Evolutionary conservation across 2,797 vertebrate species (phyloP).

Genomic region (Garrulus glandarius): DNA sequence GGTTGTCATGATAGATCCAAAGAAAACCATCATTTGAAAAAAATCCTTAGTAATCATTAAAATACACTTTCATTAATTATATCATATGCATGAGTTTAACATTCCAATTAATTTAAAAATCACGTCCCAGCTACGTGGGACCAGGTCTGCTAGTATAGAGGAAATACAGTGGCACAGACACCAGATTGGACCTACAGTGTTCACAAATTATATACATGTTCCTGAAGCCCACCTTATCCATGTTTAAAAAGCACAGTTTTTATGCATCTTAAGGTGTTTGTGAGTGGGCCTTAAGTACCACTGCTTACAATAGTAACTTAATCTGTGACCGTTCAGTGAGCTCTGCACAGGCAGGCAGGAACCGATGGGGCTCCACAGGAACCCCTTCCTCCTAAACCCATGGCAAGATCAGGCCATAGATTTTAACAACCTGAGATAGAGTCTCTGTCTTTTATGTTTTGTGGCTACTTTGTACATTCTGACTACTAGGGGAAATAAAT

Average conservation of each 20-base stretch:
- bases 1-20: background rate
- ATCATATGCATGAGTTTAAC: background rate
- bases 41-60: background rate
- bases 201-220: accelerated
- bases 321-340: background rate
- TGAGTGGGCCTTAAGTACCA: background rate
- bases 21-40: background rate
- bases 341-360: background rate
- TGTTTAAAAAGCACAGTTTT: background rate
- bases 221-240: background rate
- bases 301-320: background rate
- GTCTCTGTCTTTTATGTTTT: background rate
- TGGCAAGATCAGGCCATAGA: background rate
- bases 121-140: background rate
- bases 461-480: background rate
- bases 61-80: background rate
- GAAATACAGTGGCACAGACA: background rate
- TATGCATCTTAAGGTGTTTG: background rate
- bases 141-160: background rate
- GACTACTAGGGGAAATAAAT: background rate
- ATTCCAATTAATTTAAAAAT: constrained; percentile 21
- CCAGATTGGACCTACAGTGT: background rate
- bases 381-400: background rate
- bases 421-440: background rate
- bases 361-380: background rate